Base-by-base conservation (phyloP, 2,797 vertebrate species). In the Sebastes diploproa region DNA sequence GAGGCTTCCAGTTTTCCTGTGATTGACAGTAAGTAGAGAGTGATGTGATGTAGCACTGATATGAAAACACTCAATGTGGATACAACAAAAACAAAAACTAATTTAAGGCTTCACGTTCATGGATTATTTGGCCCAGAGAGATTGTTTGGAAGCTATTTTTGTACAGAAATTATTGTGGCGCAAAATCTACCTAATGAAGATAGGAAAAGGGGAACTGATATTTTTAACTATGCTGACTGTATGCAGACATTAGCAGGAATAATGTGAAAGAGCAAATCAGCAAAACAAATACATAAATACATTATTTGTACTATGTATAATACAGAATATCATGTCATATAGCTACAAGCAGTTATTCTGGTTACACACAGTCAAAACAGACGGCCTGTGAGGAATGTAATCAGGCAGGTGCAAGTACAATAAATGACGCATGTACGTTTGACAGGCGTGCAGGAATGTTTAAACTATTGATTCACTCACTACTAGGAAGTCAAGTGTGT, bases 391-490 rank as follows among this genome's bases (percentile, higher is more conserved):
- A 83, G 78, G 88, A 89, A 92, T 92, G 86, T 34, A 55, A 86
- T 81, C 78, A 29, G 29, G 46, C 90, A 85, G 86, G 85, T 87
- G 65, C 46, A 80, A 82, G 85, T 78, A 75, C 36, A 75, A 84
- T 81, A 60, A 69, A 77, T 58, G 65, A 62, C 75, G 80, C 59
- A 62, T 55, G 74, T 79, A 69, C 72, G 58, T 78, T 9, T 64
- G 61, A 86, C 32, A 61, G 63, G 38, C 22, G 18, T 10, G 25
- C 59, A 77, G 78, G 85, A 90, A 87, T 79, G 87, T 77, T 80
- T 71, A 23, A 70, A 34, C 80, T 60, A 78, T 34, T 81, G 68
- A 78, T 80, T 76, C 72, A 79, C 54, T 46, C 42, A 27, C 63
- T 32, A 38, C 70, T 72, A 61, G 6, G 61, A 66, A 69, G 14